Conservation (phyloP, 2,888 invertebrate species). For the Aporophyla nigra region DNA sequence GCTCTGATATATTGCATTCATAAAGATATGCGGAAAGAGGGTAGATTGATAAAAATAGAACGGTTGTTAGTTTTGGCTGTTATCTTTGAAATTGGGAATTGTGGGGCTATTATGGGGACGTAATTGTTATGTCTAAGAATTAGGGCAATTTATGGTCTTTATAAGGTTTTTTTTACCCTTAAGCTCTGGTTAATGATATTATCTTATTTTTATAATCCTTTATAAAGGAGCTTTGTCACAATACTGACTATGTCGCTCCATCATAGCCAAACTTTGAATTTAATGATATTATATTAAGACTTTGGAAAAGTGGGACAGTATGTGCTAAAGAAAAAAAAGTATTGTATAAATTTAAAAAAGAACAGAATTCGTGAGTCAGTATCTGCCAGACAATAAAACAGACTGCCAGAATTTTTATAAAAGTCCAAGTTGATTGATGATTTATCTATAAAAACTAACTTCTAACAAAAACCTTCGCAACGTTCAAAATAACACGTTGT, state of each 20-base stretch:
- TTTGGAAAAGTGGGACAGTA: neutral
- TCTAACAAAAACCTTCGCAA: slow-evolving; percentile 6
- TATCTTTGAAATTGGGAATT: slow-evolving; percentile 44
- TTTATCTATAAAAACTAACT: neutral
- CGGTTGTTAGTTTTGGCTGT: slow-evolving; percentile 47
- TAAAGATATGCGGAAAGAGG: slow-evolving; percentile 60
- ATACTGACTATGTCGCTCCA: too few species aligned
- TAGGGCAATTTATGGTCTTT: neutral
- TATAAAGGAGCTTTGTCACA: too few species aligned
- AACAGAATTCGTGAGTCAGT: neutral
- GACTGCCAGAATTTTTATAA: neutral
- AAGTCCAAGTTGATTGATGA: neutral
- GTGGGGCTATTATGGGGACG: slow-evolving; percentile 17
- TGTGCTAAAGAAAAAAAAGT: neutral
- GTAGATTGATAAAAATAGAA: slow-evolving; percentile 64
- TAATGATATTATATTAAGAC: neutral
- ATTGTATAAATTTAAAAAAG: neutral
- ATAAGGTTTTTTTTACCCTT: neutral
- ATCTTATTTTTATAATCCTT: too few species aligned
- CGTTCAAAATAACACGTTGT: slow-evolving; percentile 39
- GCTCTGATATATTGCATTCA: slow-evolving; percentile 69
- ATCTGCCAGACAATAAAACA: neutral
- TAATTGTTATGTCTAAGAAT: slow-evolving; percentile 46
- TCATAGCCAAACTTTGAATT: too few species aligned
- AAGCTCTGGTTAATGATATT: too few species aligned